Evolutionary conservation across 1,140 invertebrate genomes (phyloP), one percentile per base, ranked within the genome.

Genomic region (Drosophila azteca): DNA sequence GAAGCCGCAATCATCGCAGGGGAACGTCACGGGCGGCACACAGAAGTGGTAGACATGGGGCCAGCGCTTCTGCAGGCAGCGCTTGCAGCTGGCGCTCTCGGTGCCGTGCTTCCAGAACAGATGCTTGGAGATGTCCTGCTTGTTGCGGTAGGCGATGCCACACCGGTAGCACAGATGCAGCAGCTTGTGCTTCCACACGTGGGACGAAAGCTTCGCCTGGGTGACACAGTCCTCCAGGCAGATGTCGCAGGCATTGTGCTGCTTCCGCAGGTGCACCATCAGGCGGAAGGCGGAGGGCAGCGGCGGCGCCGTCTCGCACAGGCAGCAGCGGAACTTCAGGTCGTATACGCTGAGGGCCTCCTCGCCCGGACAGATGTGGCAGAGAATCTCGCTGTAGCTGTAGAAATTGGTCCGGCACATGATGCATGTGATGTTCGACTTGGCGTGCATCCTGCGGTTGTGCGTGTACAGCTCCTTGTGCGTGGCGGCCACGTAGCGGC

Each of bases 21-120:
- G 92, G 91, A 97, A 97, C 26, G 94, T 92, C 13, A 93, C 92
- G 5, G 96, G 95, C 17, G 96, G 96, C 64, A 95, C 94, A 88
- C 96, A 97, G 87, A 97, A 97, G 85, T 97, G 96, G 92, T 97
- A 97, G 8, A 97, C 95, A 91, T 97, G 96, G 0, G 96, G 96
- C 96, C 96, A 97, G 76, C 97, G 97, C 84, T 97, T 97, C 73
- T 97, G 95, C 4, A 97, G 89, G 92, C 96, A 97, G 82, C 94
- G 95, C 91, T 96, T 96, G 90, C 96, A 97, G 4, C 95, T 91
- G 2, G 96, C 95, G 92, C 96, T 97, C 88, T 97, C 96, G 4
- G 96, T 97, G 11, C 96, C 96, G 90, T 97, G 96, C 90, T 97
- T 97, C 96, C 96, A 97, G 90, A 97, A 97, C 43, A 97, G 92